Evolutionary conservation across 2,797 vertebrate species (phyloP).

Genomic region (Apogon talboti): DNA sequence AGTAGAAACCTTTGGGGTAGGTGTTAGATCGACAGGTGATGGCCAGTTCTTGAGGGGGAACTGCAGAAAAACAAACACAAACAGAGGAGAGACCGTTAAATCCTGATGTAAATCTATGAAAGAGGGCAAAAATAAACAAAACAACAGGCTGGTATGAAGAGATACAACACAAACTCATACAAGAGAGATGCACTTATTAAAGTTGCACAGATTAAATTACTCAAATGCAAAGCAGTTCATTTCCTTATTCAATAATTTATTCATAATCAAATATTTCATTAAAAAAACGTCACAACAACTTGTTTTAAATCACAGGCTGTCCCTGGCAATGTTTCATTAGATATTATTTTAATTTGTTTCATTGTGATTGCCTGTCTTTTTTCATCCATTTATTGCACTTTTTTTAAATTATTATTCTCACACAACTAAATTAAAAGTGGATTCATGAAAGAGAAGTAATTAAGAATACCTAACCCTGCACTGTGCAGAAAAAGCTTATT

Average conservation of each 20-base stretch:
- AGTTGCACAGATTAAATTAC: conserved; percentile 28
- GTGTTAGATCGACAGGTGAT: conserved; percentile 96
- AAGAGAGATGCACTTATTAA: conserved; percentile 3
- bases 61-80: conserved; percentile 69
- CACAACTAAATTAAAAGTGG: conserved; percentile 18
- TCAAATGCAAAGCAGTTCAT: conserved; percentile 39
- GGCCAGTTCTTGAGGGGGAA: conserved; percentile 87
- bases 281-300: conserved; percentile 3
- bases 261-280: conserved; percentile 41
- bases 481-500: not conserved
- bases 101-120: not conserved
- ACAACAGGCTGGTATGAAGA: not conserved
- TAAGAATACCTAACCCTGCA: not conserved
- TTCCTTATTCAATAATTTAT: conserved; percentile 50
- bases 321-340: conserved; percentile 19
- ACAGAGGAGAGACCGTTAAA: conserved; percentile 1
- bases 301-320: conserved; percentile 24
- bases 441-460: conserved; percentile 11
- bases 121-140: too few species aligned
- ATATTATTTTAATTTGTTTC: conserved; percentile 42
- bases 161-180: not conserved
- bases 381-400: not conserved
- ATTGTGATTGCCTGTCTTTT: conserved; percentile 12
- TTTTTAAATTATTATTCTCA: not conserved
- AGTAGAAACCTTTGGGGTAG: conserved; percentile 98